Base-by-base conservation (phyloP, 2,888 invertebrate genomes). In the Cactoblastis cactorum region DNA sequence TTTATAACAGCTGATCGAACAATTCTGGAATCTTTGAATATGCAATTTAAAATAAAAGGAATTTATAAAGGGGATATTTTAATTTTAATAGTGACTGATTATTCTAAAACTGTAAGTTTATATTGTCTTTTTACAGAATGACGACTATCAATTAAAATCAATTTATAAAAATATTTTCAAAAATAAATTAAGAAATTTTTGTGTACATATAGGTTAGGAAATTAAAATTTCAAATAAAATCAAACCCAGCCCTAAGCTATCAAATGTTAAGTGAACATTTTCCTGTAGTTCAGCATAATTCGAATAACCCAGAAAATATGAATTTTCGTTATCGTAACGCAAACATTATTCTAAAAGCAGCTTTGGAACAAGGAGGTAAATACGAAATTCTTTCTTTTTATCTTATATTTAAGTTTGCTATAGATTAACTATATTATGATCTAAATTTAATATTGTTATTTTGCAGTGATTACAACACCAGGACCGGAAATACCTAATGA, bases 181-280 rank as follows among this genome's bases (percentile, higher is more conserved):
- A n/a, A n/a, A n/a, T n/a, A n/a, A n/a, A n/a, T n/a, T n/a, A n/a
- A n/a, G n/a, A n/a, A n/a, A n/a, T n/a, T n/a, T n/a, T n/a, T n/a
- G n/a, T n/a, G n/a, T n/a, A n/a, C n/a, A n/a, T 17, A 18, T 50
- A 86, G 83, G 60, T 81, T 0, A 61, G 82, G 28, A 88, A 85
- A 74, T 66, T 88, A 32, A 87, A 80, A 54, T 85, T 87, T 63
- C 75, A 74, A 74, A 63, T 88, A 39, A 74, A 70, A 59, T 46
- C 50, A 0, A 66, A 81, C 52, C 52, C 67, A 17, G 22, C 34
- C 0, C 54, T 68, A 32, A 76, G 72, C 50, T 57, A 83, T 14
- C 50, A 71, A 48, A 63, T 57, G 43, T 64, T 88, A 9, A 63
- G 69, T 5, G 55, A 68, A 52, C 67, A 75, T 58, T 79, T 87